phyloP scores from a whole-genome alignment of 2,113 vertebrate genomes.

The Laticauda colubrina region DNA sequence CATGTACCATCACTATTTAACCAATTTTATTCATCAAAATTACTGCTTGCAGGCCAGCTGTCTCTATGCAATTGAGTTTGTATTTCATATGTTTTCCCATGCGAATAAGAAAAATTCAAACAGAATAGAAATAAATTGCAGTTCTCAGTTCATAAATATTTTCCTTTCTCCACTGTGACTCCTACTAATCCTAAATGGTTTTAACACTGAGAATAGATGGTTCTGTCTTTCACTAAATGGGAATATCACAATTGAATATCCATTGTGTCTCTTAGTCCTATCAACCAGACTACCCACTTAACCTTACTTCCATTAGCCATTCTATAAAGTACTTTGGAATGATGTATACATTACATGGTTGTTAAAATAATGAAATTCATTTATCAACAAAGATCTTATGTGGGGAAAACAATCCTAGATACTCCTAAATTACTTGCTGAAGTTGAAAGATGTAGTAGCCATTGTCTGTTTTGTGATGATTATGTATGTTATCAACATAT shows the following conservation, averaged over 20 bases:
- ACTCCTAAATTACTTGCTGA: background rate
- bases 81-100: background rate
- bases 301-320: background rate
- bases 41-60: background rate
- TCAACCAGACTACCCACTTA: background rate
- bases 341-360: background rate
- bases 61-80: background rate
- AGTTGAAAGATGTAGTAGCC: background rate
- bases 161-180: background rate
- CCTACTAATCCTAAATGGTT: constrained; percentile 2
- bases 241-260: constrained; percentile 2
- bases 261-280: background rate
- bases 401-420: background rate
- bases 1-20: constrained; percentile 1
- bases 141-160: constrained; percentile 8
- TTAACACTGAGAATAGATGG: constrained; percentile 4
- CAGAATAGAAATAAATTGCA: background rate
- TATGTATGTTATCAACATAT: background rate
- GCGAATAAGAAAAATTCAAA: background rate
- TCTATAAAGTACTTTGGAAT: constrained; percentile 16
- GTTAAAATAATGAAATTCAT: constrained; percentile 28
- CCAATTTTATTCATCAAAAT: constrained; percentile 9
- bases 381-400: background rate
- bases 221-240: constrained; percentile 3
- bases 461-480: constrained; percentile 7